These are phyloP conservation scores for Teinopalpus imperialis DNA, from an alignment of 2,888 invertebrate genomes.

Conservation along the genomic window DNA sequence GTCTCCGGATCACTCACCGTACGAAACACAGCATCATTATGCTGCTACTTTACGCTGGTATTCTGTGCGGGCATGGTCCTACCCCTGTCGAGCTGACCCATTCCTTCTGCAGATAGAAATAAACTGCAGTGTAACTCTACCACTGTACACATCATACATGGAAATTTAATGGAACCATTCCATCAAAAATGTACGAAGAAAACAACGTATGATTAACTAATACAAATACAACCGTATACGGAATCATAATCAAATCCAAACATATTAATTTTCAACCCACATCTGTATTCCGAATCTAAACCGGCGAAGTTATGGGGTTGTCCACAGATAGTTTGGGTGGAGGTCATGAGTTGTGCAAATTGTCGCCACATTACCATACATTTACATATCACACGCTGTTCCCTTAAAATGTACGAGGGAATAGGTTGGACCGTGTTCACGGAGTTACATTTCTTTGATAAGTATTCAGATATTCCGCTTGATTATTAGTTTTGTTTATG, in stretches of 20 bases:
- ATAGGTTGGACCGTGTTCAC: slow-evolving; percentile 5
- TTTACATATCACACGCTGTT: slow-evolving; percentile 62
- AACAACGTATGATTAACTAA: slow-evolving; percentile 18
- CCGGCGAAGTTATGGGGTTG: slow-evolving; percentile 54
- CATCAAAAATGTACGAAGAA: not conserved
- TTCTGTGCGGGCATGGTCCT: too few relatives aligned
- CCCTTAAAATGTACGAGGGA: slow-evolving; percentile 26
- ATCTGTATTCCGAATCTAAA: slow-evolving; percentile 58
- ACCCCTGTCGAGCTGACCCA: too few relatives aligned
- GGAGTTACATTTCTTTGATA: slow-evolving; percentile 25
- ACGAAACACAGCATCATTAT: too few relatives aligned
- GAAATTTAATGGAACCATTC: not conserved
- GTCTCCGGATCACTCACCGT: too few relatives aligned
- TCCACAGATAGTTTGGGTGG: slow-evolving; percentile 48
- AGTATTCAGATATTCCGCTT: slow-evolving; percentile 22
- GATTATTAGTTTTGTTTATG: slow-evolving; percentile 24
- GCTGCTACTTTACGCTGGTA: too few relatives aligned
- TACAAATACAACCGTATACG: slow-evolving; percentile 19
- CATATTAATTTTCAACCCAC: slow-evolving; percentile 74
- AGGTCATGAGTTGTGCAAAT: slow-evolving; percentile 59
- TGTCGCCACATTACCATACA: slow-evolving; percentile 46
- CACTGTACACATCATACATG: too few relatives aligned
- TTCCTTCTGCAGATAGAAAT: too few relatives aligned
- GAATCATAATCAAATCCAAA: slow-evolving; percentile 62
- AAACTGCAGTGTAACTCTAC: too few relatives aligned